Conservation (phyloP, 2,113 vertebrate species). For the Bostrychus sinensis region DNA sequence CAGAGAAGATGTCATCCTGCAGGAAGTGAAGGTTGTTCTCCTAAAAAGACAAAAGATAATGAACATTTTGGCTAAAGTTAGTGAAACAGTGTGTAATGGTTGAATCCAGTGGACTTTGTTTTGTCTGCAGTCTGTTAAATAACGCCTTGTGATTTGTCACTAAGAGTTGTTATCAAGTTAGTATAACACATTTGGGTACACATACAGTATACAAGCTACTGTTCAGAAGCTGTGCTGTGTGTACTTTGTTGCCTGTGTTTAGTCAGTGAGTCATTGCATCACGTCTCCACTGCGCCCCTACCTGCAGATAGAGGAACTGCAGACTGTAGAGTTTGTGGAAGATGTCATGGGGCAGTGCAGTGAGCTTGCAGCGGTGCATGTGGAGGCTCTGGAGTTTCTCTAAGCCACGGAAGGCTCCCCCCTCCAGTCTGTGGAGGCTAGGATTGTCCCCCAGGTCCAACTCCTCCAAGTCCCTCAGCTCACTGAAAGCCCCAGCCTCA, state of each 20-base stretch:
- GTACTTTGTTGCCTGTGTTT: slow-evolving; percentile 2
- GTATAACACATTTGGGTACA: not conserved
- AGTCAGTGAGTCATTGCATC: slow-evolving; percentile 1
- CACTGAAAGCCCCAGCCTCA: slow-evolving; percentile 92
- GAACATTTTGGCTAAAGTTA: not conserved
- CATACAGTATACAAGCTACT: too few species aligned
- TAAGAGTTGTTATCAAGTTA: not conserved
- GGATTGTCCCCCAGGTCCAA: slow-evolving; percentile 96
- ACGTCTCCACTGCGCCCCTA: slow-evolving; percentile 39
- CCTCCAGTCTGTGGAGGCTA: slow-evolving; percentile 88
- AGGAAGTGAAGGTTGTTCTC: slow-evolving; percentile 94
- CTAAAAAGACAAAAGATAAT: slow-evolving; percentile 56
- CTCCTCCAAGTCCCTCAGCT: slow-evolving; percentile 95
- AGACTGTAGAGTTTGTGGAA: slow-evolving; percentile 95
- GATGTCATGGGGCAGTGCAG: slow-evolving; percentile 89
- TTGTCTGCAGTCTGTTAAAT: slow-evolving; percentile 4
- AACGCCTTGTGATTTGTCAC: not conserved
- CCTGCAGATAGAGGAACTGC: slow-evolving; percentile 95
- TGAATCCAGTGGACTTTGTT: not conserved
- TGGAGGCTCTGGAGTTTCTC: slow-evolving; percentile 95
- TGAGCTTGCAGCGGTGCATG: slow-evolving; percentile 93
- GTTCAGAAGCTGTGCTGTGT: slow-evolving; percentile 9
- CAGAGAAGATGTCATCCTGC: slow-evolving; percentile 94
- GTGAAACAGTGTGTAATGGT: not conserved
- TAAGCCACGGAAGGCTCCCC: slow-evolving; percentile 92